phyloP scores from a whole-genome alignment of 2,797 vertebrate genomes.

The Pempheris klunzingeri region DNA sequence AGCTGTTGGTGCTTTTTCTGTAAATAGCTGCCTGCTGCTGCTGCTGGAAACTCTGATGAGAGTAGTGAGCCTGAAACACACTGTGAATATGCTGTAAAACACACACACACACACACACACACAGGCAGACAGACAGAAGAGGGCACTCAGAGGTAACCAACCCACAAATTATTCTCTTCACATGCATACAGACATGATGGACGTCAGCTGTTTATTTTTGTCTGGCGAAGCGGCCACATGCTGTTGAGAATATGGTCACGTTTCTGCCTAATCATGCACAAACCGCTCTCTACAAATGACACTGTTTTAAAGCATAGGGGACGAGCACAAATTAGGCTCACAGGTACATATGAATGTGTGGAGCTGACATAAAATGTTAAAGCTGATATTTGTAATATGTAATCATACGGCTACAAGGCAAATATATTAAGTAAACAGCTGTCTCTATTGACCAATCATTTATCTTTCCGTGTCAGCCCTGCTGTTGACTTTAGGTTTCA shows the following conservation, averaged over 20 bases:
- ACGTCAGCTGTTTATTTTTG: constrained; percentile 45
- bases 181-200: constrained; percentile 16
- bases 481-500: constrained; percentile 8
- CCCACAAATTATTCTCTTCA: constrained; percentile 42
- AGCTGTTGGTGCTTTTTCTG: too few relatives aligned
- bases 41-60: background rate
- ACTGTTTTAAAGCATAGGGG: constrained; percentile 6
- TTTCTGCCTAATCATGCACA: constrained; percentile 45
- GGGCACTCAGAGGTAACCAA: constrained; percentile 27
- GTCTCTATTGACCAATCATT: background rate
- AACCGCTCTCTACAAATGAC: constrained; percentile 35
- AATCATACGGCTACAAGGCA: background rate
- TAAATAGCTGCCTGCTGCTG: background rate
- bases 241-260: constrained; percentile 49
- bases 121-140: constrained; percentile 5
- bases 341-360: background rate
- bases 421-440: constrained; percentile 19
- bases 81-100: background rate
- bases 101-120: background rate
- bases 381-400: constrained; percentile 4
- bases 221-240: constrained; percentile 5
- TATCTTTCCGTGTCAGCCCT: constrained; percentile 9
- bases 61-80: background rate
- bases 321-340: constrained; percentile 16
- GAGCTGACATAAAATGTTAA: background rate